Percentiles rank a stretch among this genome's conserved stretches.
These are phyloP conservation scores for Vipera latastei DNA, from an alignment of 2,797 vertebrate genomes.

Conservation along the genomic window DNA sequence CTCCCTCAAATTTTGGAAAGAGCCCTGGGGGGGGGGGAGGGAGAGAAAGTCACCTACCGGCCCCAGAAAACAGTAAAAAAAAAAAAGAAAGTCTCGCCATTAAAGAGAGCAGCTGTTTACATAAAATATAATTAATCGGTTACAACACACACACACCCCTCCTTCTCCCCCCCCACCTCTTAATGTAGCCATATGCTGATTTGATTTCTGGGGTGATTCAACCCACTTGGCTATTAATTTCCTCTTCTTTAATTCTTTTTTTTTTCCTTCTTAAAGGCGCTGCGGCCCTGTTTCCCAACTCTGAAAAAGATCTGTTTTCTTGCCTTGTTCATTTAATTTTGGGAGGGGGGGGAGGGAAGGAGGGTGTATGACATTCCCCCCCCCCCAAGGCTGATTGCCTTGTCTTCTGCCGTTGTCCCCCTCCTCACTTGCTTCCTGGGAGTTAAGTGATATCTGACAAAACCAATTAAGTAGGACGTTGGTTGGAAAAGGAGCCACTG, in stretches of 20 bases:
- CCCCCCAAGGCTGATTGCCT: constrained; percentile 44
- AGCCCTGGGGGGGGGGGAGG: neutral
- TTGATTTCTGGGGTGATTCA: constrained; percentile 38
- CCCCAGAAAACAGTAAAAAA: neutral
- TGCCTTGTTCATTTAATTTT: constrained; percentile 66
- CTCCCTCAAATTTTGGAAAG: neutral
- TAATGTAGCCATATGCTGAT: constrained; percentile 37
- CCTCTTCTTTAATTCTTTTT: neutral
- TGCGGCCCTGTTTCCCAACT: constrained; percentile 30
- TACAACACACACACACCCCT: constrained; percentile 15
- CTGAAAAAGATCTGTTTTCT: constrained; percentile 62
- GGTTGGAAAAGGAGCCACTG: constrained; percentile 53
- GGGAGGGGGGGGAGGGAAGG: neutral
- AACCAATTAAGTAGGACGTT: constrained; percentile 70
- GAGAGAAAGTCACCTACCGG: neutral
- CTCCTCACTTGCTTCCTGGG: constrained; percentile 46
- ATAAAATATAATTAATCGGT: constrained; percentile 47
- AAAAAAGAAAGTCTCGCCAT: neutral
- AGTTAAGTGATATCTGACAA: constrained; percentile 66
- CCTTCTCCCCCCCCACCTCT: neutral
- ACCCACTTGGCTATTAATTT: constrained; percentile 43
- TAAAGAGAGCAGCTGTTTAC: constrained; percentile 24
- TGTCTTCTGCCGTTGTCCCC: constrained; percentile 37
- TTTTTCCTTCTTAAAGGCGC: constrained; percentile 29
- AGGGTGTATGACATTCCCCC: constrained; percentile 55